Evolutionary conservation across 1,140 invertebrate genomes (phyloP).

Genomic region (Heliconius hermathena): DNA sequence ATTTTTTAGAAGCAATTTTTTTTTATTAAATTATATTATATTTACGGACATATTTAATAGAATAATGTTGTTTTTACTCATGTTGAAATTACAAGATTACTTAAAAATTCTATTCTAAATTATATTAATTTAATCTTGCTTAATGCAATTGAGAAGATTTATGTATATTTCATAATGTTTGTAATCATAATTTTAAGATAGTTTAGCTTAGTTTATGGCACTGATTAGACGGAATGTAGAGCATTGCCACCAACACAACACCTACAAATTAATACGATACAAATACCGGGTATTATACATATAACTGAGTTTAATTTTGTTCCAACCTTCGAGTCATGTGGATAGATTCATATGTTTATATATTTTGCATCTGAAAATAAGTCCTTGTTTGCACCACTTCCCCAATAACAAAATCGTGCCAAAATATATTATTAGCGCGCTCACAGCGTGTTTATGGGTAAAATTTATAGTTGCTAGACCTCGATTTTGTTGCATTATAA

Average conservation of each 20-base stretch:
- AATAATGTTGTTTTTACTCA: not conserved
- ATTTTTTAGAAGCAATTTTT: too few relatives aligned
- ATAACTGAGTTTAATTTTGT: slow-evolving; percentile 24
- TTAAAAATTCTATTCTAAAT: too few relatives aligned
- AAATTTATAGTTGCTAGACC: slow-evolving; percentile 19
- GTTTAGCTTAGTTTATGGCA: slow-evolving; percentile 40
- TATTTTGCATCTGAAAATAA: slow-evolving; percentile 3
- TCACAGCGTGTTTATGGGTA: slow-evolving; percentile 17
- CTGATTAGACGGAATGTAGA: slow-evolving; percentile 44
- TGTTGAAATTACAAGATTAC: too few relatives aligned
- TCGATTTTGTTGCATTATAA: slow-evolving; percentile 14
- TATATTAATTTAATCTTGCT: not conserved
- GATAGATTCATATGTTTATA: slow-evolving; percentile 28
- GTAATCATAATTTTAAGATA: slow-evolving; percentile 37
- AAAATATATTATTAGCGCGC: slow-evolving; percentile 28
- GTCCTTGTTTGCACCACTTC: slow-evolving; percentile 10
- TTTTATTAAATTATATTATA: not conserved
- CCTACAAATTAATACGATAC: slow-evolving; percentile 34
- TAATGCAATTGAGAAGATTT: slow-evolving; percentile 31
- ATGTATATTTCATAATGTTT: slow-evolving; percentile 41
- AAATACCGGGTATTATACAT: slow-evolving; percentile 33
- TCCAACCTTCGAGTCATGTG: slow-evolving; percentile 24
- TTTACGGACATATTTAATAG: not conserved
- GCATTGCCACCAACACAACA: slow-evolving; percentile 47
- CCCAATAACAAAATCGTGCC: slow-evolving; percentile 33